Evolutionary conservation across 2,113 vertebrate genomes (phyloP).

Genomic region (Brachyhypopomus gauderio): DNA sequence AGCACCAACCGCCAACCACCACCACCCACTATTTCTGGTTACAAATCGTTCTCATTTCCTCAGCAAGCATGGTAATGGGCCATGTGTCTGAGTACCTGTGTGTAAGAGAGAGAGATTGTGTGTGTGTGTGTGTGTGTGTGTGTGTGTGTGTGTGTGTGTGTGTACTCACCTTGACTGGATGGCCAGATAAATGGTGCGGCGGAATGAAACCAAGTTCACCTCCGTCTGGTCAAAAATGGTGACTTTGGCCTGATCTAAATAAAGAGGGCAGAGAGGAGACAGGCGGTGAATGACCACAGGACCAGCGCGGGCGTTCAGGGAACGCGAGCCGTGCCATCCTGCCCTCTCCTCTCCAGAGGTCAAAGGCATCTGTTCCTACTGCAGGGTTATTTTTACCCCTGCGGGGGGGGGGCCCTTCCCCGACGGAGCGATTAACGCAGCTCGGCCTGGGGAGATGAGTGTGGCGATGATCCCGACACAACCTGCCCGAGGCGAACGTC

Average conservation of each 20-base stretch:
- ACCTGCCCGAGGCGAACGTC: no score
- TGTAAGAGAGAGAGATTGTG: no score
- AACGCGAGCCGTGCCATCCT: not conserved
- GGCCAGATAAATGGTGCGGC: conserved; percentile 96
- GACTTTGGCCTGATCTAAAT: conserved; percentile 83
- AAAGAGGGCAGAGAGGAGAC: conserved; percentile 26
- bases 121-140: not conserved
- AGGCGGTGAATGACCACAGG: not conserved
- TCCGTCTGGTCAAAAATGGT: conserved; percentile 97
- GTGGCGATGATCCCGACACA: no score
- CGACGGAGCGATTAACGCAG: conserved; percentile 25
- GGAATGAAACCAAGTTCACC: conserved; percentile 95
- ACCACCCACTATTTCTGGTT: conserved; percentile 16
- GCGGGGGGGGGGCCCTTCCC: not conserved
- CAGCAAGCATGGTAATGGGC: no score
- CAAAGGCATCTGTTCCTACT: conserved; percentile 32
- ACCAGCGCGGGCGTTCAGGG: not conserved
- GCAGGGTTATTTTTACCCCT: conserved; percentile 34
- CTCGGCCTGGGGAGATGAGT: not conserved
- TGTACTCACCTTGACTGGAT: conserved; percentile 93
- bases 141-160: conserved; percentile 22
- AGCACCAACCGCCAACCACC: no score
- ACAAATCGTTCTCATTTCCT: conserved; percentile 3
- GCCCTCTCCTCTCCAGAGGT: conserved; percentile 35
- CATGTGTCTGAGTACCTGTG: no score